These are phyloP conservation scores for Lomographa bimaculata DNA, from an alignment of 2,888 invertebrate species.

Conservation along the genomic window DNA sequence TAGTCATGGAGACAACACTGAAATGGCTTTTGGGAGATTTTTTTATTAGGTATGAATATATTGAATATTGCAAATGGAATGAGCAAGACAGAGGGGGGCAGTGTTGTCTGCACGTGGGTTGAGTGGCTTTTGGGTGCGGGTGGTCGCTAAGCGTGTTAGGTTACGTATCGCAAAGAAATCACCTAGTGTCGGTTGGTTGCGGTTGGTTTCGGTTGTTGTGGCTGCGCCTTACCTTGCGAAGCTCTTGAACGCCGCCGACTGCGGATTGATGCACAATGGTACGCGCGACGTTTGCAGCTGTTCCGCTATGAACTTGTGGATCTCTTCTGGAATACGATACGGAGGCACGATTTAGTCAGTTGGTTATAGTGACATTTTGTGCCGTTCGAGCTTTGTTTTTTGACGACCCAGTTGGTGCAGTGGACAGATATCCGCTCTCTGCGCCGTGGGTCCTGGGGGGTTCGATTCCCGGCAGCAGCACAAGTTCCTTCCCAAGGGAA, in stretches of 20 bases:
- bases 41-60: too few relatives aligned
- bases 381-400: too few relatives aligned
- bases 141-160: constrained; percentile 69
- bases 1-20: constrained; percentile 68
- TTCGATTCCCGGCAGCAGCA: too few relatives aligned
- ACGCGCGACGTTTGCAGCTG: constrained; percentile 97
- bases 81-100: constrained; percentile 11
- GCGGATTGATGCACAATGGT: constrained; percentile 99
- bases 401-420: too few relatives aligned
- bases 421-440: too few relatives aligned
- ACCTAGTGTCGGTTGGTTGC: constrained; percentile 81
- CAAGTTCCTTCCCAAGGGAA: too few relatives aligned
- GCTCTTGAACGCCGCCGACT: constrained; percentile 99
- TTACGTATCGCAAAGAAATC: constrained; percentile 82
- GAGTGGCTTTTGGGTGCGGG: constrained; percentile 73
- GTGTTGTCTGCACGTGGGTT: constrained; percentile 35
- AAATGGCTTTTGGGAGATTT: constrained; percentile 4
- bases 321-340: constrained; percentile 88
- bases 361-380: too few relatives aligned
- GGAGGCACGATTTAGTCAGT: too few relatives aligned
- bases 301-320: constrained; percentile 99
- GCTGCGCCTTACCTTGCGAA: constrained; percentile 97
- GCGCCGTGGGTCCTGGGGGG: too few relatives aligned
- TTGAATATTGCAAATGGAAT: too few relatives aligned
- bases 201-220: constrained; percentile 65